These are phyloP conservation scores for Camelus dromedarius DNA, from an alignment of 2,113 vertebrate genomes.

Conservation along the genomic window DNA sequence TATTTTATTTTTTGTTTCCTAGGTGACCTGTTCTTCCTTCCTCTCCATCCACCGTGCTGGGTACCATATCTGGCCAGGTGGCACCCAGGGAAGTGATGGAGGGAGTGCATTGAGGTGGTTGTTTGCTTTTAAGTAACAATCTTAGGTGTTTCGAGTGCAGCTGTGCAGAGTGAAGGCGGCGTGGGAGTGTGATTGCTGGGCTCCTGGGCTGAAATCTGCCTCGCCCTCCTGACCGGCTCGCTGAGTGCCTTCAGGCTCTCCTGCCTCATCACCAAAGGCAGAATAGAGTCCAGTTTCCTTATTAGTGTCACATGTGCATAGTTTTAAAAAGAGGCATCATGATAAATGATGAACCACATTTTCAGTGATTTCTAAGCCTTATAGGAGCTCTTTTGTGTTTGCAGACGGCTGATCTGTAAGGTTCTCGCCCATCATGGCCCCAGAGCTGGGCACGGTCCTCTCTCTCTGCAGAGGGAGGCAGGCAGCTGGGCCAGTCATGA, in stretches of 20 bases:
- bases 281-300: fast-evolving
- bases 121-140: background rate
- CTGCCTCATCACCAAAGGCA: background rate
- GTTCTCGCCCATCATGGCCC: background rate
- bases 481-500: too few species aligned
- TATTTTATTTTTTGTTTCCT: background rate
- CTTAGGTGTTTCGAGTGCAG: fast-evolving
- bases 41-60: background rate
- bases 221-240: fast-evolving
- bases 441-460: fast-evolving
- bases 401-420: background rate
- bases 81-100: background rate
- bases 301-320: background rate
- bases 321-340: background rate
- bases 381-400: background rate
- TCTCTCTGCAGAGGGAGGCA: background rate
- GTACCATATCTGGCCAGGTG: background rate
- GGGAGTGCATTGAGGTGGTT: fast-evolving
- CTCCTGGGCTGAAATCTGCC: fast-evolving
- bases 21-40: background rate
- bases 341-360: background rate
- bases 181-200: fast-evolving
- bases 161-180: fast-evolving
- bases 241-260: background rate
- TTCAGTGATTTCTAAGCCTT: background rate